Evolutionary conservation across 1,140 invertebrate genomes (phyloP).

Genomic region (Aphis gossypii): DNA sequence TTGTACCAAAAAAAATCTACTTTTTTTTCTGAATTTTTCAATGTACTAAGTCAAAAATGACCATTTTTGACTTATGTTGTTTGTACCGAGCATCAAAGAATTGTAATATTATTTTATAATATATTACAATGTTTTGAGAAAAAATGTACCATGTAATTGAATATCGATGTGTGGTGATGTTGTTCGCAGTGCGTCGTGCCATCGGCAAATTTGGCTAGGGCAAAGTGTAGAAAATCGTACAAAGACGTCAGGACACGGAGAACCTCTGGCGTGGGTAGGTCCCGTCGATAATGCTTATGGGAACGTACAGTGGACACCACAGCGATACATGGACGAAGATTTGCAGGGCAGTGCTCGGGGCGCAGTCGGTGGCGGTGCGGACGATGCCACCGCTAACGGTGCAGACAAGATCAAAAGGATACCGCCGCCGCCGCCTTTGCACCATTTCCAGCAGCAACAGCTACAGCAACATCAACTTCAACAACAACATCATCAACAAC

Average conservation of each 20-base stretch:
- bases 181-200: background rate
- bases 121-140: constrained; percentile 6
- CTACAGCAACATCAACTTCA: background rate
- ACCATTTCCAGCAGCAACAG: background rate
- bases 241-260: constrained; percentile 36
- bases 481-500: background rate
- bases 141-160: background rate
- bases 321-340: background rate
- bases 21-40: no score
- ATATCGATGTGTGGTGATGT: background rate
- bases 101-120: no score
- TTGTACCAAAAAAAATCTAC: no score
- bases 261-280: constrained; percentile 23
- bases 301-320: background rate
- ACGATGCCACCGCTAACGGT: background rate
- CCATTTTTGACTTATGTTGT: no score
- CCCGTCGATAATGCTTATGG: constrained; percentile 37
- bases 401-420: background rate
- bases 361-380: background rate
- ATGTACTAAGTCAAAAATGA: background rate
- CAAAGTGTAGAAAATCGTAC: background rate
- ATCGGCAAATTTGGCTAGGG: background rate
- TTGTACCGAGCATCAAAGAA: no score
- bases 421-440: background rate
- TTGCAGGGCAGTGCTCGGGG: background rate